Conservation (phyloP, 1,140 invertebrate species). For the Dreissena polymorpha region DNA sequence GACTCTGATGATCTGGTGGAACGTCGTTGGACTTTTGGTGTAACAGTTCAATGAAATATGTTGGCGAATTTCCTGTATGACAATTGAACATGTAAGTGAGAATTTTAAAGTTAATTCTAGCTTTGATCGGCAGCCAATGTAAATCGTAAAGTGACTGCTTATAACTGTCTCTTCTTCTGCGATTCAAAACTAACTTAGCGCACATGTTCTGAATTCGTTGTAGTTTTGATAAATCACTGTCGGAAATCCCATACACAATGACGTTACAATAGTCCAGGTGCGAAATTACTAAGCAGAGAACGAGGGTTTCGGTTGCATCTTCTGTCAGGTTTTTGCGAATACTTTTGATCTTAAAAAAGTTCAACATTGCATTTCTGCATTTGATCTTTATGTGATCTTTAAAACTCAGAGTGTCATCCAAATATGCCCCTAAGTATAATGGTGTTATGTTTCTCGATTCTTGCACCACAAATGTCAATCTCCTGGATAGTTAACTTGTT, state of each 20-base stretch:
- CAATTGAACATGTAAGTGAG: constrained; percentile 8
- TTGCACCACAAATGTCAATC: constrained; percentile 4
- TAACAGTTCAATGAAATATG: neutral
- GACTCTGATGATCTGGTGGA: neutral
- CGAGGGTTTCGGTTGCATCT: constrained; percentile 30
- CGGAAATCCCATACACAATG: neutral
- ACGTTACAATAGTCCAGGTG: constrained; percentile 23
- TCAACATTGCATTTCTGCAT: constrained; percentile 9
- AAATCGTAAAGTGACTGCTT: constrained; percentile 22
- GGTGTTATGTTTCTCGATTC: constrained; percentile 9
- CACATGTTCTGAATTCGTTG: constrained; percentile 28
- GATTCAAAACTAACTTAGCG: constrained; percentile 33
- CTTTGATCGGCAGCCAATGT: constrained; percentile 17
- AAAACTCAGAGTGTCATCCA: constrained; percentile 22
- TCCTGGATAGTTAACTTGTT: neutral
- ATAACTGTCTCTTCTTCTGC: constrained; percentile 15
- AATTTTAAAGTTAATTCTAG: constrained; percentile 26
- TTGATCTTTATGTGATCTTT: constrained; percentile 36
- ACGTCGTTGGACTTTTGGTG: constrained; percentile 1
- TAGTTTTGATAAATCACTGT: constrained; percentile 16
- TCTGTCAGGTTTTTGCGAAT: constrained; percentile 17
- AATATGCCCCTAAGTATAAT: constrained; percentile 27
- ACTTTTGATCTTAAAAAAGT: constrained; percentile 31
- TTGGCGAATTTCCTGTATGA: neutral
- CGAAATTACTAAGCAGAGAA: constrained; percentile 27